A percentile compares a stretch with the other conserved stretches of the same genome.
These are phyloP conservation scores for Myiozetetes cayanensis DNA, from an alignment of 2,113 vertebrate genomes.

Conservation along the genomic window DNA sequence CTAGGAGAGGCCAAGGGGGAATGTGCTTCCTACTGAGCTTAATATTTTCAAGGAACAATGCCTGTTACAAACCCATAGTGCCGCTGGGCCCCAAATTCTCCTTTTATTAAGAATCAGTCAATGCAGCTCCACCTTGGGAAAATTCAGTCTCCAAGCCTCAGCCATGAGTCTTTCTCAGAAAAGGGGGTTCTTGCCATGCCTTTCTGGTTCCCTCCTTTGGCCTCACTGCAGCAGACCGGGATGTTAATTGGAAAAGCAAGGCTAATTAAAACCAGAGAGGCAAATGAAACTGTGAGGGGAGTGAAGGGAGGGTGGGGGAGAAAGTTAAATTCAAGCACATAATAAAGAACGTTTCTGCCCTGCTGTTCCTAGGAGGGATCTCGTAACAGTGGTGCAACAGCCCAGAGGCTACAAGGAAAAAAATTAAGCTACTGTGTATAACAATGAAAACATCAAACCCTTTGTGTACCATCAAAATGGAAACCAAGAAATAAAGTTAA, in stretches of 20 bases:
- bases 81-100: background rate
- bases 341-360: constrained; percentile 28
- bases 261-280: constrained; percentile 52
- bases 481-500: constrained; percentile 63
- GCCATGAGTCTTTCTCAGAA: background rate
- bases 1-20: constrained; percentile 20
- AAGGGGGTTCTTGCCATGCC: background rate
- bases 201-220: constrained; percentile 29
- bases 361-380: constrained; percentile 41
- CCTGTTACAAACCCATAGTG: constrained; percentile 1
- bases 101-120: constrained; percentile 59
- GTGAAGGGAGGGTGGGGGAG: background rate
- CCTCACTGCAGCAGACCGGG: background rate
- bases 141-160: constrained; percentile 29
- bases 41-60: constrained; percentile 52
- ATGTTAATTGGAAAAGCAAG: constrained; percentile 53
- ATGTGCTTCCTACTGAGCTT: background rate
- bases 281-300: background rate
- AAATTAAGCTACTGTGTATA: constrained; percentile 54
- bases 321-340: constrained; percentile 1
- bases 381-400: constrained; percentile 30
- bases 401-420: constrained; percentile 52
- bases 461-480: constrained; percentile 51
- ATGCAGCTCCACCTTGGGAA: constrained; percentile 17
- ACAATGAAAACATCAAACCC: constrained; percentile 57